Evolutionary conservation across 1,140 invertebrate species (phyloP).

Genomic region (Sycophila sp.): DNA sequence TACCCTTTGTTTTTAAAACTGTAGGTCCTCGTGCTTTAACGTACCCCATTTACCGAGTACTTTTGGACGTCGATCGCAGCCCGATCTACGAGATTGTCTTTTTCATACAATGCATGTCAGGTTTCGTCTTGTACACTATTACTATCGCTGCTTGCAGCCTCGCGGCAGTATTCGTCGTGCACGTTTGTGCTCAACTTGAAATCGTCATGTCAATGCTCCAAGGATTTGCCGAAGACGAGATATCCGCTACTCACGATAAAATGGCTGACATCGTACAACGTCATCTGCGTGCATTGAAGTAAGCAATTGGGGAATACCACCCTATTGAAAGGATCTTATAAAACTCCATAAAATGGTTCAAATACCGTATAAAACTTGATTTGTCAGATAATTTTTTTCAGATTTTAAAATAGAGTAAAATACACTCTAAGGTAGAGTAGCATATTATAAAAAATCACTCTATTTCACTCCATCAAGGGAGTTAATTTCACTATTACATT

Average conservation of each 20-base stretch:
- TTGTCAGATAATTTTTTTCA: too few species aligned
- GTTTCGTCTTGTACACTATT: conserved; percentile 43
- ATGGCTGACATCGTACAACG: conserved; percentile 47
- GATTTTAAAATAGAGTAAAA: too few species aligned
- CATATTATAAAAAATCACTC: too few species aligned
- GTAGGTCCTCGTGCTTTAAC: conserved; percentile 39
- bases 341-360: too few species aligned
- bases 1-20: not conserved
- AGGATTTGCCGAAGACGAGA: not conserved
- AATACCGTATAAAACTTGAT: too few species aligned
- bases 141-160: conserved; percentile 42
- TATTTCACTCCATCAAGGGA: too few species aligned
- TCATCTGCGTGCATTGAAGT: conserved; percentile 42
- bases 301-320: not conserved
- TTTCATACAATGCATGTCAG: conserved; percentile 38
- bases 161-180: conserved; percentile 48
- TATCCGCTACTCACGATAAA: conserved; percentile 21
- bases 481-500: too few species aligned
- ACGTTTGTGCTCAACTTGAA: conserved; percentile 49
- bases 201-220: conserved; percentile 42
- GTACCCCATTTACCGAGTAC: conserved; percentile 45
- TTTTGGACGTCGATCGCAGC: conserved; percentile 41
- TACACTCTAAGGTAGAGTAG: too few species aligned
- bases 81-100: conserved; percentile 45
- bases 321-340: too few species aligned